These are phyloP conservation scores for Diglossa cyanea DNA, from an alignment of 2,797 vertebrate genomes.

Conservation along the genomic window DNA sequence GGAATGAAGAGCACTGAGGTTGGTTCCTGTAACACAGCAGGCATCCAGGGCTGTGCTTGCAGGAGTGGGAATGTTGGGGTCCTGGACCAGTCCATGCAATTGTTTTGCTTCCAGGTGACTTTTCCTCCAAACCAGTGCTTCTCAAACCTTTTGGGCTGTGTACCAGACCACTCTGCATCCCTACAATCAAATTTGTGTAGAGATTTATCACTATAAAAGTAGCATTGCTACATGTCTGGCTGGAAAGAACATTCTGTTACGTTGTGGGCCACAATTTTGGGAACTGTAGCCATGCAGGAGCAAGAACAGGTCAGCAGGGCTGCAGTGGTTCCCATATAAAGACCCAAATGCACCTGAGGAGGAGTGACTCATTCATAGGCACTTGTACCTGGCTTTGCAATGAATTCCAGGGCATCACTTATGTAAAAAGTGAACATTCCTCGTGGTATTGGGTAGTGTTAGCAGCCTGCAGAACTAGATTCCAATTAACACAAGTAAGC, in stretches of 20 bases:
- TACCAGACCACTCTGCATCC: neutral
- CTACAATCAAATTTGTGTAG: neutral
- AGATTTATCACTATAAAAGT: neutral
- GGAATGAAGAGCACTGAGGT: neutral
- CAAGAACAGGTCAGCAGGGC: neutral
- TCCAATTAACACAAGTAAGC: conserved; percentile 9
- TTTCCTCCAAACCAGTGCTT: neutral
- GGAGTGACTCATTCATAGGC: neutral
- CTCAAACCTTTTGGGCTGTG: neutral
- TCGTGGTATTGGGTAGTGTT: neutral
- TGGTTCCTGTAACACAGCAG: neutral
- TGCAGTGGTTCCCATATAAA: neutral
- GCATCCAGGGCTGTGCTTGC: neutral
- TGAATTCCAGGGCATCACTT: conserved; percentile 16
- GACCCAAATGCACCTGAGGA: neutral
- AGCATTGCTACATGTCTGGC: neutral
- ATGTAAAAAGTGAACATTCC: neutral
- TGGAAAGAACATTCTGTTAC: neutral
- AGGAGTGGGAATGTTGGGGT: neutral
- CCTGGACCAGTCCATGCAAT: neutral
- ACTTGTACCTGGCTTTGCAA: neutral
- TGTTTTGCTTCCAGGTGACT: neutral
- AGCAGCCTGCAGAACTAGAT: conserved; percentile 31
- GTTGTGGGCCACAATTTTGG: neutral
- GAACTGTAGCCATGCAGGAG: neutral